Evolutionary conservation across 1,140 invertebrate genomes (phyloP).

Genomic region (Heliconius hermathena): DNA sequence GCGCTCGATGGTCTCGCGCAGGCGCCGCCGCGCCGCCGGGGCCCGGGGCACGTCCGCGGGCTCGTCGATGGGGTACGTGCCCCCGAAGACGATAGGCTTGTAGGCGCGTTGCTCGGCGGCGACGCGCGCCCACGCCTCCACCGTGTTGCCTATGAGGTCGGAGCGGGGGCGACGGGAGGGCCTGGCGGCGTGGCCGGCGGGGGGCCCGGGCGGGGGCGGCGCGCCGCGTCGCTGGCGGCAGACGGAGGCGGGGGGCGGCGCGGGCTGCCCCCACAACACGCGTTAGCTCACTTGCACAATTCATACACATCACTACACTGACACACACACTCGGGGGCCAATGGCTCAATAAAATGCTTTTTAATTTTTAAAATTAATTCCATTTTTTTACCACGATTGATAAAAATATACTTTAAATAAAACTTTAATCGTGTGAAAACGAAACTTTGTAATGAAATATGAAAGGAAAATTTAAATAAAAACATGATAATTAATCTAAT

Average conservation of each 20-base stretch:
- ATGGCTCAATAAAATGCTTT: neutral
- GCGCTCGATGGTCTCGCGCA: conserved; percentile 57
- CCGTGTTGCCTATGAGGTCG: conserved; percentile 84
- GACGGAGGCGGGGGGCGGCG: conserved; percentile 34
- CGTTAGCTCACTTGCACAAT: conserved; percentile 44
- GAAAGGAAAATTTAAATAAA: neutral
- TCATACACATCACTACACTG: conserved; percentile 6
- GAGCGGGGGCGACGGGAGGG: conserved; percentile 47
- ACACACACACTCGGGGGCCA: neutral
- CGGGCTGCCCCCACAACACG: conserved; percentile 51
- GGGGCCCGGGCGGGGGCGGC: conserved; percentile 14
- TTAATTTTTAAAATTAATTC: neutral
- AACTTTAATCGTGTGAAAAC: neutral
- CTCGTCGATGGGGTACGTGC: conserved; percentile 90
- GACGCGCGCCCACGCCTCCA: conserved; percentile 82
- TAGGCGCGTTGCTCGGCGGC: conserved; percentile 37
- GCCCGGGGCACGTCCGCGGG: conserved; percentile 44
- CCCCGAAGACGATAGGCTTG: conserved; percentile 88
- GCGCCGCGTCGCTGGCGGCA: conserved; percentile 26
- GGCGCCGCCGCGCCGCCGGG: conserved; percentile 33
- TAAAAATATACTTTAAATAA: neutral
- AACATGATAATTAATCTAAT: neutral
- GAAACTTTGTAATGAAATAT: neutral
- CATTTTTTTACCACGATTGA: neutral
- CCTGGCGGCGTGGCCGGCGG: conserved; percentile 16